Base-by-base conservation (phyloP, 1,140 invertebrate species). In the Antheraea pernyi region DNA sequence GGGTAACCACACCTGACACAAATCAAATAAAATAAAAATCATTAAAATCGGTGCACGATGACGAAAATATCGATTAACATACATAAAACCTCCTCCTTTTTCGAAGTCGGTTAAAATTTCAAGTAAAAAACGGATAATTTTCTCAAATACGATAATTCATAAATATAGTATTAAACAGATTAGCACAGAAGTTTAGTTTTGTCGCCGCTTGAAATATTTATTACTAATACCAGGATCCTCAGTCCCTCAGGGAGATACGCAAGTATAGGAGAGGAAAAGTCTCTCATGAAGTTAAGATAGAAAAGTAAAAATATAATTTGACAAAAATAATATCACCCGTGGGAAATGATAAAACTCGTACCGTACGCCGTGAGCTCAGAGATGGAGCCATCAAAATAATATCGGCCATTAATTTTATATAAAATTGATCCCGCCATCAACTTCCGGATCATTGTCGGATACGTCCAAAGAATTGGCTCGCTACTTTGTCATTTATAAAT, bases 401-500 rank as follows among this genome's bases (percentile, higher is more conserved):
- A 65, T 65, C 46, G 64, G 64, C 42, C 39, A 65, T 65, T 65
- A 65, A 65, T 65, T 65, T 65, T 65, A 13, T 65, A 65, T 65
- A 53, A 65, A 53, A 65, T 16, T 65, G 64, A 65, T 65, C 39
- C 64, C 13, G 39, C 64, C 64, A 65, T 65, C 64, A 65, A 63
- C 22, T 37, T 30, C 6, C 22, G 30, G 61, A 63, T 65, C 42
- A 65, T 46, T 19, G 39, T n/a, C 60, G 19, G 60, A 30, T 11
- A 61, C 9, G 19, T 36, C 60, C 60, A 61, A 61, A 61, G 60
- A 36, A 22, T 53, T n/a, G 46, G 13, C 16, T 13, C 16, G 11
- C 0, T 53, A n/a, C 46, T 53, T 53, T 53, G 46, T 53, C 46
- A 53, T 53, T 53, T 53, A 16, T 53, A 53, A 53, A 16, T 16